Conservation (phyloP, 1,140 invertebrate genomes). For the Asbolus verrucosus region DNA sequence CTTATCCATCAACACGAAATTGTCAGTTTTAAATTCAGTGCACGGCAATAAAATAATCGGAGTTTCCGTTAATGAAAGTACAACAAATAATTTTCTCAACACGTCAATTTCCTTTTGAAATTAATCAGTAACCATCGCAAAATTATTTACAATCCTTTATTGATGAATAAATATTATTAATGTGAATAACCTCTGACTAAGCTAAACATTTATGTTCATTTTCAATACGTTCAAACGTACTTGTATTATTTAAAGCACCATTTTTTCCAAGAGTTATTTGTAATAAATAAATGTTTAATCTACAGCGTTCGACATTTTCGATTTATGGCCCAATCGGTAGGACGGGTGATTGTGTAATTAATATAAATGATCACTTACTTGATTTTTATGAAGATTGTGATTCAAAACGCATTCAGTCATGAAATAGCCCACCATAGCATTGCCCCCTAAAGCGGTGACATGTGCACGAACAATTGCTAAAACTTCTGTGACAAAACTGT, state of each 20-base stretch:
- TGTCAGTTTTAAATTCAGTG: too few species aligned
- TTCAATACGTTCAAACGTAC: too few species aligned
- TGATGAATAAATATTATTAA: conserved; percentile 7
- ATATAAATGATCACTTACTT: conserved; percentile 72
- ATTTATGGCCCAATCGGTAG: too few species aligned
- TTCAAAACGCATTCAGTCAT: conserved; percentile 91
- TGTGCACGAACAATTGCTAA: conserved; percentile 92
- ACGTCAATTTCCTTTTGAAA: not conserved
- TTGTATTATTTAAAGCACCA: too few species aligned
- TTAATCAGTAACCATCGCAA: not conserved
- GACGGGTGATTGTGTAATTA: too few species aligned
- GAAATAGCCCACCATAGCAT: conserved; percentile 94
- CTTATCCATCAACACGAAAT: not conserved
- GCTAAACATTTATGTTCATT: not conserved
- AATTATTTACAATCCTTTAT: too few species aligned
- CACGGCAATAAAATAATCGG: too few species aligned
- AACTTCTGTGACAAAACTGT: conserved; percentile 92
- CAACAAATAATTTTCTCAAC: too few species aligned
- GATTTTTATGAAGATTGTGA: conserved; percentile 96
- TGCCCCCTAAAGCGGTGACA: conserved; percentile 93
- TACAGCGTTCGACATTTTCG: too few species aligned
- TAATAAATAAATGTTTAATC: too few species aligned
- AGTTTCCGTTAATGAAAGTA: too few species aligned
- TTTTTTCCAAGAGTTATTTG: too few species aligned
- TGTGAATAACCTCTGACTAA: not conserved